Evolutionary conservation across 1,140 invertebrate genomes (phyloP), one percentile per base, ranked within the genome.

Genomic region (Drosophila nebulosa): DNA sequence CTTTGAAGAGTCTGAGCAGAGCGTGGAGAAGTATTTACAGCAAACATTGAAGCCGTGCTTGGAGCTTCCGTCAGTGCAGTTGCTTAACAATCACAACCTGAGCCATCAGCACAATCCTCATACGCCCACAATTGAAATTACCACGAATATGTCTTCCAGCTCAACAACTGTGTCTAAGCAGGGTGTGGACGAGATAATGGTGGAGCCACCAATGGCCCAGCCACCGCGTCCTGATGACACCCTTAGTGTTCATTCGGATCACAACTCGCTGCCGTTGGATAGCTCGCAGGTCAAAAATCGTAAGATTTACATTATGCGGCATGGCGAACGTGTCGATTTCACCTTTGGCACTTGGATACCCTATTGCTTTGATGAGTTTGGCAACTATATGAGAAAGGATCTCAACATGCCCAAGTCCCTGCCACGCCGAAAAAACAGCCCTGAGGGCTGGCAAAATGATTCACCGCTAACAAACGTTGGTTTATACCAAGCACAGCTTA

Each of bases 301-400:
- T 30, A 93, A 94, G 78, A 92, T 85, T 16, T 96, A 96, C 85
- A 94, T 97, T 21, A 95, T 97, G 92, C 93, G 97, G 1, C 89
- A 90, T 64, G 89, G 89, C 9, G 97, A 98, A 92, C 92, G 97
- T 30, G 95, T 98, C 2, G 97, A 99, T 92, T 97, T 98, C 79
- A 97, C 97, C 0, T 98, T 98, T 89, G 96, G 97, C 16, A 92
- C 89, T 0, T 98, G 97, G 97, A 95, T 97, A 58, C 95, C 95
- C 0, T 96, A 94, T 89, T 97, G 96, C 85, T 98, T 98, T 90
- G 96, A 98, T 92, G 93, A 95, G 57, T 92, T 95, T 69, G 96
- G 96, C 86, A 93, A 91, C 21, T 98, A 98, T 79, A 92, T 94
- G 10, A 93, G 96, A 10, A 95, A 95, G 84, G 97, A 99, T 91